Evolutionary conservation across 2,888 invertebrate species (phyloP), one percentile per base, ranked within the genome.

Genomic region (Drosophila prostipennis): DNA sequence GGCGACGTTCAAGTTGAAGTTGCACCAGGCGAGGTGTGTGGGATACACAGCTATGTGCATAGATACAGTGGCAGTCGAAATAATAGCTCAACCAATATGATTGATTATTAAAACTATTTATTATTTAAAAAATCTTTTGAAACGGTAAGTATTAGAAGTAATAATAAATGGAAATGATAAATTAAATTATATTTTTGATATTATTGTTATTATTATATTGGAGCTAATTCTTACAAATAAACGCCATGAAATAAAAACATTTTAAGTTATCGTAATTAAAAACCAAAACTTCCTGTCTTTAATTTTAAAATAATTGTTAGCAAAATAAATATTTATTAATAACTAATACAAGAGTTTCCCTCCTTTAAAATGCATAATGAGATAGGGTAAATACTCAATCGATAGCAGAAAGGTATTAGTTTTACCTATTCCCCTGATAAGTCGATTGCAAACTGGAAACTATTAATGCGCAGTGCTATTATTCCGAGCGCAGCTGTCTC

Each of bases 1-100:
- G 81, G 58, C 67, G 52, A 56, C 72, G 45, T 72, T 82, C 74
- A 79, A 84, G 79, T 65, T 79, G 79, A 53, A 64, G 79, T 71
- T 78, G 43, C 51, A 71, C 48, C 45, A 64, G 59, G 40, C 53
- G 40, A 42, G 36, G 26, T 58, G 48, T 69, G 53, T 54, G 53
- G 61, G 23, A 60, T 45, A 40, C 39, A 45, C 53, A 46, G 53
- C 37, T 19, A 51, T 49, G 45, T 49, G 36, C 49, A 45, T 37
- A 40, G 52, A 40, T 26, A 32, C n/a, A 42, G 49, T 42, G 14
- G 11, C 42, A 26, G 23, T 2, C 42, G 11, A 6, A 13, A 11
- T 6, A 42, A 23, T 13, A 42, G 10, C 2, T 11, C 16, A 40
- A 6, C 7, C 7, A 29, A 7, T 29, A 29, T 29, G 29, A 29